Evolutionary conservation across 2,888 invertebrate genomes (phyloP).

Genomic region (Brachypalpus laphriformis): DNA sequence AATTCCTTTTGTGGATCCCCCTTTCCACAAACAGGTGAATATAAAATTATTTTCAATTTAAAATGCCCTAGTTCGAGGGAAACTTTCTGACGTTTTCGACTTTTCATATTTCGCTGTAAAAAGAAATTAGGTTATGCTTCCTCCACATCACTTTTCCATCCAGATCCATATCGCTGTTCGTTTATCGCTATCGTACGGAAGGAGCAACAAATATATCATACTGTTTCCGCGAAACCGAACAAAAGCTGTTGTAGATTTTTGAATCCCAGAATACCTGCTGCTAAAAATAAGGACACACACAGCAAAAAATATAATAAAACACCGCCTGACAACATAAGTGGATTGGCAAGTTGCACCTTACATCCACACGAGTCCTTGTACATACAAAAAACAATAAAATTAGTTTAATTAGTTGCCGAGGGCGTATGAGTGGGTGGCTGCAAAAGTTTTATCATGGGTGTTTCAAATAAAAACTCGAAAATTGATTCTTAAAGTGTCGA

Average conservation of each 20-base stretch:
- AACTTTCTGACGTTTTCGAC: conserved; percentile 35
- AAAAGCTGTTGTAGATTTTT: neutral
- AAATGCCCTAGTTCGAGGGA: conserved; percentile 4
- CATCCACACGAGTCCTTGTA: neutral
- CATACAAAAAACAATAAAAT: neutral
- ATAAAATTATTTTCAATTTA: conserved; percentile 8
- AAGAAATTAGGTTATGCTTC: conserved; percentile 18
- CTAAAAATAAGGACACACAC: neutral
- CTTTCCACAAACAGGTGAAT: neutral
- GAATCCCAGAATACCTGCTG: neutral
- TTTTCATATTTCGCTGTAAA: conserved; percentile 11
- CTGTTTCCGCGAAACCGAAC: neutral
- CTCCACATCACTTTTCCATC: neutral
- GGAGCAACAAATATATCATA: conserved; percentile 5
- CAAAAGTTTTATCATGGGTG: neutral
- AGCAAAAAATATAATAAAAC: neutral
- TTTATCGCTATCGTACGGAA: neutral
- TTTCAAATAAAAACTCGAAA: neutral
- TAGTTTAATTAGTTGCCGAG: neutral
- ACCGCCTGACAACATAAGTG: neutral
- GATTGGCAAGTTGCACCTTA: too few species aligned
- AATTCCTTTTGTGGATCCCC: neutral
- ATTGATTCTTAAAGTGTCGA: conserved; percentile 40
- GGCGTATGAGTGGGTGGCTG: neutral
- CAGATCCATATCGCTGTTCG: neutral